Evolutionary conservation across 2,797 vertebrate species (phyloP), one percentile per base, ranked within the genome.

Genomic region (Platalea minor): DNA sequence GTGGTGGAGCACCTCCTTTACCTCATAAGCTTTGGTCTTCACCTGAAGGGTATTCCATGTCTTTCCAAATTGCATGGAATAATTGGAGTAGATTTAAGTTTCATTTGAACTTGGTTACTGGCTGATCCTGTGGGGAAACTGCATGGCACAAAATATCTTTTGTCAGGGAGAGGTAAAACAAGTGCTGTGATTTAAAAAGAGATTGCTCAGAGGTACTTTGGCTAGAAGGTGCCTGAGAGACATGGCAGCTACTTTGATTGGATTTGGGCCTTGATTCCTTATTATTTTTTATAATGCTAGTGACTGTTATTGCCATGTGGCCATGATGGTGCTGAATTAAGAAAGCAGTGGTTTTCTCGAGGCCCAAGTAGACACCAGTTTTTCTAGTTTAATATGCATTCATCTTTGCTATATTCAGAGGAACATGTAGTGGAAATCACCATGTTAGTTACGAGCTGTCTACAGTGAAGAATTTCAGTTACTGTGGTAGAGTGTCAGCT

Each of bases 391-490:
- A 95, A 95, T 94, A 80, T 79, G 56, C 31, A 81, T 91, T 96
- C 80, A 77, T 95, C 79, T 97, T 89, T 96, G 88, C 75, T 95
- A 43, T 90, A 94, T 96, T 96, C 91, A 77, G 65, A 91, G 76
- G 75, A 88, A 93, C 25, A 16, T 35, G 46, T 96, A 95, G 95
- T 97, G 90, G 96, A 95, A 97, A 97, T 95, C 92, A 96, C 85
- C 33, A 15, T 95, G 94, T 96, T 97, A 94, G 94, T 97, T 97
- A 92, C 17, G 51, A 97, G 59, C 95, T 97, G 95, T 97, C 97
- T 97, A 79, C 53, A 77, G 11, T 94, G 94, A 97, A 96, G 93
- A 97, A 97, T 97, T 97, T 96, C 78, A 97, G 89, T 97, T 95
- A 95, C 76, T 77, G 33, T 95, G 64, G 51, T 93, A 94, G 35